Evolutionary conservation across 2,888 invertebrate species (phyloP).

Genomic region (Metopia argyrocephala): DNA sequence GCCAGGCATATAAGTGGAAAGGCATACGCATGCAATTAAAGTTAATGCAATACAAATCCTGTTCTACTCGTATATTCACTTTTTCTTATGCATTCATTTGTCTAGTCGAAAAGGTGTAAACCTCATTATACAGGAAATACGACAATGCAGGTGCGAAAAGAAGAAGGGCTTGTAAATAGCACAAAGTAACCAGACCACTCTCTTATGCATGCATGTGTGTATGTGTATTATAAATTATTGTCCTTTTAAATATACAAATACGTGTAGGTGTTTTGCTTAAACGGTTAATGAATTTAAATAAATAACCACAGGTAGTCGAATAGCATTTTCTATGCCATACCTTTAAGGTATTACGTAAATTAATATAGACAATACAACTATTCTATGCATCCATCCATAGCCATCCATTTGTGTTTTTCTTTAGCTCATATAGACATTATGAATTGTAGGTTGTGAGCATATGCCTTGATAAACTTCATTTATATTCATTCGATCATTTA

Average conservation of each 20-base stretch:
- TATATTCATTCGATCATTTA: conserved; percentile 35
- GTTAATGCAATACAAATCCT: conserved; percentile 40
- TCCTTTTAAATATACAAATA: background rate
- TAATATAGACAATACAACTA: background rate
- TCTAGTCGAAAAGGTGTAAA: conserved; percentile 6
- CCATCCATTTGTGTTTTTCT: no score
- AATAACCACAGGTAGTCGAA: conserved; percentile 42
- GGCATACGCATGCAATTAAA: conserved; percentile 43
- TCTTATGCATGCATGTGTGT: background rate
- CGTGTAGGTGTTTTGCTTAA: conserved; percentile 17
- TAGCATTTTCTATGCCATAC: conserved; percentile 50
- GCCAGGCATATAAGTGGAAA: conserved; percentile 49
- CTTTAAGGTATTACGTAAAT: conserved; percentile 40
- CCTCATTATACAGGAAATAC: conserved; percentile 25
- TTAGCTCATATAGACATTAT: no score
- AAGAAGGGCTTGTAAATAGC: conserved; percentile 6
- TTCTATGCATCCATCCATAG: background rate
- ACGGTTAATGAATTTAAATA: conserved; percentile 55
- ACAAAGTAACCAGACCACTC: conserved; percentile 26
- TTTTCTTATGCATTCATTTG: background rate
- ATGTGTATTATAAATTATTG: background rate
- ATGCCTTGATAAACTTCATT: conserved; percentile 27
- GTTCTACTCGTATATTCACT: conserved; percentile 28
- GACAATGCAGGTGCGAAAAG: background rate
- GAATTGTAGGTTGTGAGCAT: conserved; percentile 24